phyloP scores from a whole-genome alignment of 2,113 vertebrate species.

The Gracilinanus agilis region DNA sequence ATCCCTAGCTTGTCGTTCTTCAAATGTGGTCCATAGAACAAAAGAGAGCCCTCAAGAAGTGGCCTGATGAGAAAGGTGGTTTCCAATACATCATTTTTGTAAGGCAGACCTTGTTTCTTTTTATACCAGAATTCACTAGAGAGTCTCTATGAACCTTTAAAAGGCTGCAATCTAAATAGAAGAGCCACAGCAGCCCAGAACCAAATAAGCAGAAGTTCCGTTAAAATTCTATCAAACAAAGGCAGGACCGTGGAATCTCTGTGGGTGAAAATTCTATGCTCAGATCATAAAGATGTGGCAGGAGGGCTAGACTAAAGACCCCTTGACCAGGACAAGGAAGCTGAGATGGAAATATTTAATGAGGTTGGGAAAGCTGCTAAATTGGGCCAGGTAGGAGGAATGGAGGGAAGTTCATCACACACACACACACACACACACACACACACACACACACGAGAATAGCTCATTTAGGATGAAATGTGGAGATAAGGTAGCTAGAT shows the following conservation, averaged over 20 bases:
- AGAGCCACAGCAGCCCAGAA: neutral
- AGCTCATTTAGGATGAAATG: neutral
- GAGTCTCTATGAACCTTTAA: neutral
- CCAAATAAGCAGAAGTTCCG: neutral
- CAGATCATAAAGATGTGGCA: neutral
- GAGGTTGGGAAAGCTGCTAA: neutral
- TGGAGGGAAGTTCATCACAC: neutral
- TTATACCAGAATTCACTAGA: neutral
- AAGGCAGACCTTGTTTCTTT: neutral
- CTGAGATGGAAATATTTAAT: neutral
- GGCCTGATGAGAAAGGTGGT: neutral
- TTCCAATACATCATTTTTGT: neutral
- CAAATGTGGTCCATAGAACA: neutral
- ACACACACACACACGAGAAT: neutral
- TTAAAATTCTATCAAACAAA: neutral
- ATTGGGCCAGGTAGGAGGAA: neutral
- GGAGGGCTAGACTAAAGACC: neutral
- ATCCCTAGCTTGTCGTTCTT: neutral
- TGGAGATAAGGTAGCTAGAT: neutral
- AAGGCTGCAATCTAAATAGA: neutral
- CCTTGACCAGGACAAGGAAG: constrained; percentile 7
- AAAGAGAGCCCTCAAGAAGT: neutral
- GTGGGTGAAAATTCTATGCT: constrained; percentile 9
- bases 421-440: neutral
- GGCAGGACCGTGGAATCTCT: neutral